phyloP scores from a whole-genome alignment of 2,888 invertebrate genomes.

The Salticus scenicus region DNA sequence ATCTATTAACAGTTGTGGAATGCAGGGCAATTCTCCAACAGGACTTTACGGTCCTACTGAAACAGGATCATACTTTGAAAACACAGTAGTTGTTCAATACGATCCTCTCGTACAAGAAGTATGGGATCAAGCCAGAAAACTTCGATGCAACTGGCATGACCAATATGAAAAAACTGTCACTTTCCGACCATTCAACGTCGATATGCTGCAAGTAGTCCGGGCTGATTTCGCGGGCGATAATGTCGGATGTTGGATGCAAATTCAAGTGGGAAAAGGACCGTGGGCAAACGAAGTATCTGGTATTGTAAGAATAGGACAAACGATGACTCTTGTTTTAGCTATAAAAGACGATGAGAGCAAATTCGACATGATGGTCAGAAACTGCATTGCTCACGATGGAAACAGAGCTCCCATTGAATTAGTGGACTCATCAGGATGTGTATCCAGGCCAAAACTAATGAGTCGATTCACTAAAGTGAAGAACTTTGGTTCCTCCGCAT shows the following conservation, averaged over 20 bases:
- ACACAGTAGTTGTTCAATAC: slow-evolving; percentile 93
- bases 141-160: slow-evolving; percentile 96
- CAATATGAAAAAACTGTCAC: slow-evolving; percentile 96
- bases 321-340: slow-evolving; percentile 97
- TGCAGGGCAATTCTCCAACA: slow-evolving; percentile 92
- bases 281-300: slow-evolving; percentile 97
- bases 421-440: slow-evolving; percentile 93
- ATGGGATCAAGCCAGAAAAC: slow-evolving; percentile 94
- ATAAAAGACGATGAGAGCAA: slow-evolving; percentile 96
- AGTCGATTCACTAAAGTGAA: slow-evolving; percentile 95
- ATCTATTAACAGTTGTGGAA: slow-evolving; percentile 92
- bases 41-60: slow-evolving; percentile 90
- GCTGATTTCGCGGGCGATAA: slow-evolving; percentile 96
- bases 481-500: slow-evolving; percentile 94
- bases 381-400: slow-evolving; percentile 95
- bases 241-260: slow-evolving; percentile 98
- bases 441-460: slow-evolving; percentile 93
- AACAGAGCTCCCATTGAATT: slow-evolving; percentile 93
- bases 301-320: slow-evolving; percentile 94
- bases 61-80: slow-evolving; percentile 94
- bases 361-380: slow-evolving; percentile 94
- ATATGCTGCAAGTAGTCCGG: slow-evolving; percentile 94
- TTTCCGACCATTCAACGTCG: slow-evolving; percentile 94
- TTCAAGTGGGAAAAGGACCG: slow-evolving; percentile 82
- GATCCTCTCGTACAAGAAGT: slow-evolving; percentile 92